Evolutionary conservation across 2,888 invertebrate species (phyloP), one percentile per base, ranked within the genome.

Genomic region (Monochamus alternatus): DNA sequence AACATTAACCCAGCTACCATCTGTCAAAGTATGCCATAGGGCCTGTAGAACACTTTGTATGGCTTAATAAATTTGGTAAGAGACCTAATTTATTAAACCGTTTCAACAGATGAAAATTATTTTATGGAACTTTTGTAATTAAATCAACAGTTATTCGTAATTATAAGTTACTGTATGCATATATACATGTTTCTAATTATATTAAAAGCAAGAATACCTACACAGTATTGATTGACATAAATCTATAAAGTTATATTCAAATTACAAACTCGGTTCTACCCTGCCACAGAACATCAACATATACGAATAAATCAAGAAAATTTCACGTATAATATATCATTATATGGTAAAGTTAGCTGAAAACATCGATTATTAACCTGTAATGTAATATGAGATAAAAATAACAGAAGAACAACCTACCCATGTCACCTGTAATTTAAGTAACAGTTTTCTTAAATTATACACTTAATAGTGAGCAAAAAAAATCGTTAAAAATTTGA

Each of bases 211-310:
- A 0, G 12, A 47, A 47, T 47, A 47, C 47, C 5, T 3, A 47
- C 22, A 38, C 12, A 12, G 5, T 62, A 62, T 62, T 5, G 38
- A 62, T 62, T 38, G 60, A n/a, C 7, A 62, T n/a, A 62, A 62
- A 62, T 62, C 60, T 12, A 32, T 62, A 31, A 31, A 62, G 38
- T 38, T 38, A 1, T n/a, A 31, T 12, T 62, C 31, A 62, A 62
- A 62, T n/a, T 62, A 31, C 12, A 62, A 22, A 32, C 31, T 38
- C 38, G 32, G 47, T 12, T 47, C 47, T 47, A 47, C 3, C 47
- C 5, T 47, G 47, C 3, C 12, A 9, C 12, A 47, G 47, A 47
- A 47, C 47, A 3, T 12, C n/a, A n/a, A n/a, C n/a, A n/a, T n/a
- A n/a, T n/a, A n/a, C n/a, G n/a, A n/a, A 47, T 47, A 47, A 47